phyloP scores from a whole-genome alignment of 2,888 invertebrate genomes.

The Mechanitis mazaeus region DNA sequence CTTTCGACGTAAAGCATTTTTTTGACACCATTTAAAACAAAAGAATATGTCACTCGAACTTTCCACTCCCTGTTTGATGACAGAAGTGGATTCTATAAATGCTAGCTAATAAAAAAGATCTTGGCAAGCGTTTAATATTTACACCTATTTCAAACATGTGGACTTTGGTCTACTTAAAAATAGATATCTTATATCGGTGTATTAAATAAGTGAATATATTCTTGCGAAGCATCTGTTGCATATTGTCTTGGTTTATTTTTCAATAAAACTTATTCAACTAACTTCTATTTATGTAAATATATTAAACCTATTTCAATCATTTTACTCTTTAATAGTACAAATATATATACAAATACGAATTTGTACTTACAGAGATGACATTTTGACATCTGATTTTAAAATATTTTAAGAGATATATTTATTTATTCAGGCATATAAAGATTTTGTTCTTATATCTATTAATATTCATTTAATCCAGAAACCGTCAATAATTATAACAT shows the following conservation, averaged over 20 bases:
- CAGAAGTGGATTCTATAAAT: not conserved
- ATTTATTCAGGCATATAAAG: too few relatives aligned
- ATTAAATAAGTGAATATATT: not conserved
- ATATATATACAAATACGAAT: too few relatives aligned
- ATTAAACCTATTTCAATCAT: too few relatives aligned
- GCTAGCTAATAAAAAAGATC: conserved; percentile 4
- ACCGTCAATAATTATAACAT: conserved; percentile 1
- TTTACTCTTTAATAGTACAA: too few relatives aligned
- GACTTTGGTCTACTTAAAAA: conserved; percentile 8
- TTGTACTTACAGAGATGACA: too few relatives aligned
- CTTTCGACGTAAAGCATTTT: not conserved
- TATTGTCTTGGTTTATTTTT: conserved; percentile 1
- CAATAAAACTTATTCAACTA: not conserved
- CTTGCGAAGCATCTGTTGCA: not conserved
- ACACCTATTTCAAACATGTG: conserved; percentile 18
- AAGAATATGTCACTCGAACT: not conserved
- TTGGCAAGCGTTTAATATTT: conserved; percentile 13
- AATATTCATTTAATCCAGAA: not conserved
- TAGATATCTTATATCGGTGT: not conserved
- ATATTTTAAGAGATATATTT: too few relatives aligned
- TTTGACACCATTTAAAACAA: not conserved
- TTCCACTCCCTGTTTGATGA: not conserved
- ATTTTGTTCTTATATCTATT: not conserved
- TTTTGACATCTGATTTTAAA: too few relatives aligned
- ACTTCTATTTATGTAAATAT: not conserved